A percentile compares a stretch with the other conserved stretches of the same genome.
phyloP scores from a whole-genome alignment of 2,113 vertebrate genomes.

The Aldabrachelys gigantea region DNA sequence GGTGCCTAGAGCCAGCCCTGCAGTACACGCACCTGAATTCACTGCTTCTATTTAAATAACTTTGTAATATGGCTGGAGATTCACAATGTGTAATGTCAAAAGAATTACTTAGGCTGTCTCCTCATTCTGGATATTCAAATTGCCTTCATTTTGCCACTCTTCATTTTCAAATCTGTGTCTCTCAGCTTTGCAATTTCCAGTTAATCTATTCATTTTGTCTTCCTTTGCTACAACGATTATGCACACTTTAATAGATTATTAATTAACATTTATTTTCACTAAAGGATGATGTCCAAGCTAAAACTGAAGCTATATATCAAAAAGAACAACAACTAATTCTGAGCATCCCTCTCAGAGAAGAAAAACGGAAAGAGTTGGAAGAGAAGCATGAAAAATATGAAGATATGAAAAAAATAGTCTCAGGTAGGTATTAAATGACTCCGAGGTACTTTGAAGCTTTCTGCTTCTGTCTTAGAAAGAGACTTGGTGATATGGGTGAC shows the following conservation, averaged over 20 bases:
- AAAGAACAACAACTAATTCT: conserved; percentile 49
- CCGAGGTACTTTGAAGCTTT: background rate
- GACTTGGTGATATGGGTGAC: background rate
- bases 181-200: background rate
- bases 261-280: background rate
- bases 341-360: conserved; percentile 46
- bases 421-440: conserved; percentile 36
- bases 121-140: background rate
- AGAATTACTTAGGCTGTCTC: background rate
- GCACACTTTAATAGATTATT: background rate
- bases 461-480: background rate
- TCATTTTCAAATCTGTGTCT: background rate
- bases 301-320: background rate
- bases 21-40: background rate
- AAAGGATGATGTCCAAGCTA: conserved; percentile 21
- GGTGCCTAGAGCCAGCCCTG: no score
- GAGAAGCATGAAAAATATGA: background rate
- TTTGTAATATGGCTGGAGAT: background rate
- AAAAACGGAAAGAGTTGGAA: background rate
- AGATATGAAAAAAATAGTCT: background rate
- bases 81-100: background rate
- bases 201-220: background rate
- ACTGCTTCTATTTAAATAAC: background rate
- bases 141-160: background rate
- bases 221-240: background rate